Base-by-base conservation (phyloP, 2,888 invertebrate species). In the Ypsolopha scabrella region DNA sequence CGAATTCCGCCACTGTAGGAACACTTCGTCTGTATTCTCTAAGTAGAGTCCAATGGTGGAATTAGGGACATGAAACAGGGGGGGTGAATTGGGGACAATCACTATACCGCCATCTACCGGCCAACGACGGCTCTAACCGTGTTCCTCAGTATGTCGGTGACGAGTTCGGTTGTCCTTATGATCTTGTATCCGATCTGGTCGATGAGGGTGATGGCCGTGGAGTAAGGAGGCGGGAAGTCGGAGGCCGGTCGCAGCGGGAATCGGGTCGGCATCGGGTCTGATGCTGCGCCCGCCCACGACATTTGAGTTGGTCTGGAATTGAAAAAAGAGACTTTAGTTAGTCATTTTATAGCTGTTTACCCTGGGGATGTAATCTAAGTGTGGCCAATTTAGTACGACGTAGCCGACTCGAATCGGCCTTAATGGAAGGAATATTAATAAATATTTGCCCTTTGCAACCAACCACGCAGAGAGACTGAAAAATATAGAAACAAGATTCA, bases 181-280 rank as follows among this genome's bases (percentile, higher is more conserved):
- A 87, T 87, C 63, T 87, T 87, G 67, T 75, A 75, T 1, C 86
- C 81, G 55, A 87, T 83, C 57, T 82, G 81, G 60, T 87, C 87
- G 58, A 87, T 85, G 56, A 87, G 55, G 1, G 86, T 85, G 51
- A 81, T 78, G 49, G 82, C 80, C 1, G 86, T 83, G 52, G 82
- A 72, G 65, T 72, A 79, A 0, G 75, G 67, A 0, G 62, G 56
- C 0, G 70, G 66, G 6, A 75, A 52, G 10, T 75, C 75, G 8
- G 60, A 60, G 2, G 65, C 62, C 1, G 80, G 80, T 0, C 75
- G 70, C 4, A 74, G 54, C 6, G 82, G 75, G 57, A 74, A 76
- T 3, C 75, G 68, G 0, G 80, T 82, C 1, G 80, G 65, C 53
- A 69, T 62, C 1, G 69, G 60, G 55, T 75, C 74, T 3, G 73